phyloP scores from a whole-genome alignment of 2,888 invertebrate species.

The Morpho deidamia region DNA sequence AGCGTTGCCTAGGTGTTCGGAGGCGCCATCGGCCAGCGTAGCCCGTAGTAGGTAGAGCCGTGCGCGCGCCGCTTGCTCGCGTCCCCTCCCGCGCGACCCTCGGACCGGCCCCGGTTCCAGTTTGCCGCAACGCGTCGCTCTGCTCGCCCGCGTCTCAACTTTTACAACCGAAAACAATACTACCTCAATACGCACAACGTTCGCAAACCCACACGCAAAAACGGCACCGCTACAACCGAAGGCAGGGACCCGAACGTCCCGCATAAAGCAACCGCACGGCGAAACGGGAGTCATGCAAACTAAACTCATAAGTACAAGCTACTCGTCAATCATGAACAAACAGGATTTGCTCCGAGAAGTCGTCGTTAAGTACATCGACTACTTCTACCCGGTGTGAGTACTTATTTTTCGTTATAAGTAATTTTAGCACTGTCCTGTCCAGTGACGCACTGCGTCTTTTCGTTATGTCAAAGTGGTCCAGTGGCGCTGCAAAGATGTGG shows the following conservation, averaged over 20 bases:
- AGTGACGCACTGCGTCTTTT: conserved; percentile 54
- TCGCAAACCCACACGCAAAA: conserved; percentile 44
- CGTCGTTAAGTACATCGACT: conserved; percentile 84
- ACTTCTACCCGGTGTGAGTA: conserved; percentile 85
- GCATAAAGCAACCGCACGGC: conserved; percentile 42
- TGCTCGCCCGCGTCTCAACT: conserved; percentile 60
- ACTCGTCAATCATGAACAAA: conserved; percentile 81
- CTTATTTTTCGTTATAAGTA: conserved; percentile 30
- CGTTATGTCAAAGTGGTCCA: conserved; percentile 24
- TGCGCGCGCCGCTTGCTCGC: conserved; percentile 72
- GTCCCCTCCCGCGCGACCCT: conserved; percentile 49
- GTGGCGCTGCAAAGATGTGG: conserved; percentile 52
- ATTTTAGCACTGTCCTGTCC: conserved; percentile 21
- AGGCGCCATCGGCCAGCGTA: conserved; percentile 72
- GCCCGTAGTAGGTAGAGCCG: conserved; percentile 64
- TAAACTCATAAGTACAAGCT: conserved; percentile 79
- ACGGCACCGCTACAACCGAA: conserved; percentile 56
- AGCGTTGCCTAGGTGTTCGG: conserved; percentile 58
- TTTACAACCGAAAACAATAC: conserved; percentile 38
- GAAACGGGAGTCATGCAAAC: conserved; percentile 73
- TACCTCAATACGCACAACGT: conserved; percentile 55
- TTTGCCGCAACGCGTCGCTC: conserved; percentile 74
- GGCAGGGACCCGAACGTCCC: conserved; percentile 56
- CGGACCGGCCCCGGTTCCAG: conserved; percentile 65
- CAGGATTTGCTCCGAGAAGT: conserved; percentile 84